These are phyloP conservation scores for Aspiorhynchus laticeps DNA, from an alignment of 2,113 vertebrate species.

Conservation along the genomic window DNA sequence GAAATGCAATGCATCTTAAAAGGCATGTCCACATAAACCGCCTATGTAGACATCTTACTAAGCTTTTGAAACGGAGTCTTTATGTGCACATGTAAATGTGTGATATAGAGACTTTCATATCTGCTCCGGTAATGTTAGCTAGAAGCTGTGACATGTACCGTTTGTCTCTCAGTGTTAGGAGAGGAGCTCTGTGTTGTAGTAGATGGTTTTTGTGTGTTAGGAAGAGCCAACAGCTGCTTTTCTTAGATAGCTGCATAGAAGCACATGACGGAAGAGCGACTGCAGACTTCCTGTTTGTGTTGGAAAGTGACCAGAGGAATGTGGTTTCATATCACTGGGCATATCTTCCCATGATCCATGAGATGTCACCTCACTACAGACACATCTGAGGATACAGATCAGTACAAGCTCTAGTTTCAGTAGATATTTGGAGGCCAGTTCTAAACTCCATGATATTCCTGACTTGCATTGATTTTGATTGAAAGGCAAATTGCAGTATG, in stretches of 20 bases:
- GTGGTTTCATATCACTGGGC: slow-evolving; percentile 11
- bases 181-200: background rate
- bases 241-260: slow-evolving; percentile 18
- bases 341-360: slow-evolving; percentile 16
- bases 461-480: background rate
- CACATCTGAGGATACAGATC: background rate
- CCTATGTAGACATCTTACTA: too few relatives aligned
- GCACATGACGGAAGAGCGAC: slow-evolving; percentile 28
- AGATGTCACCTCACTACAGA: background rate
- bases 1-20: background rate
- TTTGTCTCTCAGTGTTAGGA: background rate
- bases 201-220: slow-evolving; percentile 21
- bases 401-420: background rate
- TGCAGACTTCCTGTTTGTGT: slow-evolving; percentile 53
- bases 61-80: background rate
- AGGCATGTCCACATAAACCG: too few relatives aligned
- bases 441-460: background rate
- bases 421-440: background rate
- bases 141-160: background rate
- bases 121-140: background rate
- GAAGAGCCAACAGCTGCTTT: slow-evolving; percentile 30
- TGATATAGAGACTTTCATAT: background rate
- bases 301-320: slow-evolving; percentile 41
- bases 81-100: background rate
- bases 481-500: background rate